These are phyloP conservation scores for Babylonia areolata DNA, from an alignment of 1,140 invertebrate species.

Conservation along the genomic window DNA sequence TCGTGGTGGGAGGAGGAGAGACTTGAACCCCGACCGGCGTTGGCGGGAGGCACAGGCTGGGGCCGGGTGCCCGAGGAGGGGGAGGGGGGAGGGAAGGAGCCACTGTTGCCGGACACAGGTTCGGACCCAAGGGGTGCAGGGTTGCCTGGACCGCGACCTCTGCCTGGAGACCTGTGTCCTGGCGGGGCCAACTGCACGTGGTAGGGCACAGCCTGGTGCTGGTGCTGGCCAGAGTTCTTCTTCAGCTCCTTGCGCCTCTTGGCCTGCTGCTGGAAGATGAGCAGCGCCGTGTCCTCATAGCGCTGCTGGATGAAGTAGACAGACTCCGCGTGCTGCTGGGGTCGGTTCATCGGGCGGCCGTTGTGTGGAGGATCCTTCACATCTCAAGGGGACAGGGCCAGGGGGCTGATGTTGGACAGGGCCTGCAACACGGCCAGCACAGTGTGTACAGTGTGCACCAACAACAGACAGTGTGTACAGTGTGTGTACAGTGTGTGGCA, in stretches of 20 bases:
- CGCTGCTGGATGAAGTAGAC: conserved; percentile 71
- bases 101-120: too few species aligned
- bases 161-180: neutral
- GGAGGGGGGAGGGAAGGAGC: neutral
- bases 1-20: too few species aligned
- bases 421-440: too few species aligned
- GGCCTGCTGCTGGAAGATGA: conserved; percentile 70
- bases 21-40: too few species aligned
- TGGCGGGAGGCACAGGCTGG: too few species aligned
- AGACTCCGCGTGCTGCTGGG: conserved; percentile 58
- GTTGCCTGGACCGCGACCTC: neutral
- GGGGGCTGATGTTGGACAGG: too few species aligned
- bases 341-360: conserved; percentile 18
- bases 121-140: too few species aligned
- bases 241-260: conserved; percentile 46
- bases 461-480: too few species aligned
- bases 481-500: too few species aligned
- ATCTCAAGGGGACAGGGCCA: too few species aligned
- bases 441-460: too few species aligned
- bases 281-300: conserved; percentile 75
- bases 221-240: neutral
- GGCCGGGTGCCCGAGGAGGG: neutral
- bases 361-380: too few species aligned
- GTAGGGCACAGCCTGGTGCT: neutral
- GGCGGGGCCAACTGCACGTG: neutral